A percentile compares a stretch with the other conserved stretches of the same genome.
Evolutionary conservation across 1,140 invertebrate species (phyloP).

Genomic region (Gyrodactylus bullatarudis): DNA sequence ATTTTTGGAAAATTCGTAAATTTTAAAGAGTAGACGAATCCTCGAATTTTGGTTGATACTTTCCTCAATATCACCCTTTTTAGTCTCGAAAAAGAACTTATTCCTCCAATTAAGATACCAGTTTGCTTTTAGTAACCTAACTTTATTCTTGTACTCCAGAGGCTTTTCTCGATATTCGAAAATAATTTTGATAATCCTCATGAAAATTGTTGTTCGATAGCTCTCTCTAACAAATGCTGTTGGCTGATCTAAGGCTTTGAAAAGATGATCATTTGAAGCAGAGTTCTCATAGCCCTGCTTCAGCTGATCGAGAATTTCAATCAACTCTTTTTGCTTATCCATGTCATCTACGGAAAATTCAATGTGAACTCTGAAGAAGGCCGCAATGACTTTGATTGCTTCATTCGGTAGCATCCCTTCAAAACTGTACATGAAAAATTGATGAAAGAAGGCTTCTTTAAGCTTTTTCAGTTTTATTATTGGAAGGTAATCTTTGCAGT

Average conservation of each 20-base stretch:
- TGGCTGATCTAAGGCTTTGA: background rate
- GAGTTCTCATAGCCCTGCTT: background rate
- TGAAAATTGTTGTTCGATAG: background rate
- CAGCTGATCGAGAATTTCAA: background rate
- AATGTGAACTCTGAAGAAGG: background rate
- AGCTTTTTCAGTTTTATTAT: background rate
- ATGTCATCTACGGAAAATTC: too few relatives aligned
- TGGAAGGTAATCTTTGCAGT: background rate
- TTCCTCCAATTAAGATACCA: background rate
- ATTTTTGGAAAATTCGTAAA: background rate
- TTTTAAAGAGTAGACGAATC: background rate
- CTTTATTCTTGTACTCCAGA: background rate
- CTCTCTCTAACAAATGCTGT: background rate
- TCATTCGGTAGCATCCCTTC: background rate
- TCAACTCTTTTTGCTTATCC: background rate
- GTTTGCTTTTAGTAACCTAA: background rate
- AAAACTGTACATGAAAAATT: background rate
- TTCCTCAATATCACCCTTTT: background rate
- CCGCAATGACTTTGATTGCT: background rate
- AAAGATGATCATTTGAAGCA: background rate
- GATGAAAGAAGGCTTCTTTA: background rate
- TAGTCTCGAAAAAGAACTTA: background rate
- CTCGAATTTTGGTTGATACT: background rate
- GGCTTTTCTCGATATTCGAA: background rate
- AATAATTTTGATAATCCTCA: background rate